Evolutionary conservation across 2,113 vertebrate species (phyloP), one percentile per base, ranked within the genome.

Genomic region (Mus spicilegus): DNA sequence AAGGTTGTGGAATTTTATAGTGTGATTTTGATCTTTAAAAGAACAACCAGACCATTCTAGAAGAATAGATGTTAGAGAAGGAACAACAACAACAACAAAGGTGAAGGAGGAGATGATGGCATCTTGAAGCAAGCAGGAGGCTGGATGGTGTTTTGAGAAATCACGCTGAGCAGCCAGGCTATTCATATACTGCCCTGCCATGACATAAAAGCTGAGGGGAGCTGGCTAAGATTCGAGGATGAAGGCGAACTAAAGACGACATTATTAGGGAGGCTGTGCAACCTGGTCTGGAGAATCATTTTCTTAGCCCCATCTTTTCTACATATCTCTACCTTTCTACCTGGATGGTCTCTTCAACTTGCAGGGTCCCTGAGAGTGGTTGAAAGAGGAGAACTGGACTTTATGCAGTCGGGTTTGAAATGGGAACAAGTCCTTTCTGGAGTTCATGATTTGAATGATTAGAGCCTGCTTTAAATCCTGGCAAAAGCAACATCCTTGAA

Each of bases 391-490:
- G 24, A 42, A 39, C 82, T 58, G 39, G 51, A 67, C 8, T 26
- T 24, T 33, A 3, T 36, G 22, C 49, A 93, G 63, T 0, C 0
- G 80, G 70, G 56, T 87, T 75, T 61, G 88, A 95, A 91, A 67
- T 49, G 70, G 81, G 46, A 85, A 65, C n/a, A 65, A 46, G 72
- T 84, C 92, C 46, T 78, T 75, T 84, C 46, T 89, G 4, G 19
- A 95, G 90, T 88, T 90, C 39, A n/a, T 95, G 85, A 73, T 95
- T 93, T 96, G 88, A 94, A 82, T 65, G 88, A 49, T 75, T n/a
- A 93, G 46, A 94, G 63, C 67, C 88, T 89, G 85, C 85, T 94
- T 97, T 87, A 58, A 97, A 90, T 93, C 73, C 65, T 84, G 17
- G 73, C 46, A 67, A 86, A 92, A 94, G 49, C 33, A 22, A 17